These are phyloP conservation scores for Erynnis tages DNA, from an alignment of 2,888 invertebrate species.

Conservation along the genomic window DNA sequence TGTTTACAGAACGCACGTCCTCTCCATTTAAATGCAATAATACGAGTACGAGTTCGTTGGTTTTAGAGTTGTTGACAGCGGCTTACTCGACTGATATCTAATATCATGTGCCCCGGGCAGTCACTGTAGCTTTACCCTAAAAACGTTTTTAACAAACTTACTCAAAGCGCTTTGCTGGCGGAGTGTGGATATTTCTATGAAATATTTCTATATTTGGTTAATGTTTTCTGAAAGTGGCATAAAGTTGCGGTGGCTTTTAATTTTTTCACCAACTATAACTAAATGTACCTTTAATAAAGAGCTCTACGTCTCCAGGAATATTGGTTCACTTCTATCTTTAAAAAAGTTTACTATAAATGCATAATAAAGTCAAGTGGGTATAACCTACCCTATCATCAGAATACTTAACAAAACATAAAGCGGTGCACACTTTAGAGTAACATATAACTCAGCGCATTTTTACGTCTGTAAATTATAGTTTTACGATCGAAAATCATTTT, in stretches of 20 bases:
- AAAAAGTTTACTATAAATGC: neutral
- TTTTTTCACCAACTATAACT: too few species aligned
- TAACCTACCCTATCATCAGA: too few species aligned
- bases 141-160: constrained; percentile 18
- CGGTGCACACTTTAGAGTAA: constrained; percentile 46
- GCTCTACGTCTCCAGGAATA: too few species aligned
- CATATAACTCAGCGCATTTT: constrained; percentile 78
- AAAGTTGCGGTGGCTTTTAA: too few species aligned
- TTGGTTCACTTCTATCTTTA: too few species aligned
- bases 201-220: neutral
- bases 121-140: constrained; percentile 11
- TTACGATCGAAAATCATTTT: constrained; percentile 82
- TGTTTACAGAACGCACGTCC: constrained; percentile 78
- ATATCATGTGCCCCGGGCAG: constrained; percentile 20
- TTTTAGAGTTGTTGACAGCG: constrained; percentile 31
- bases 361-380: too few species aligned
- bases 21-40: constrained; percentile 66
- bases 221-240: too few species aligned
- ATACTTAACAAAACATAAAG: constrained; percentile 22
- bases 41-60: constrained; percentile 32
- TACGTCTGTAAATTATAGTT: constrained; percentile 82
- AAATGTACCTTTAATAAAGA: too few species aligned
- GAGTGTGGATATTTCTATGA: neutral
- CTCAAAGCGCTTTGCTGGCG: constrained; percentile 6
- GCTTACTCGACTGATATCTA: constrained; percentile 26